Base-by-base conservation (phyloP, 1,140 invertebrate species). In the Globodera ellingtonae region DNA sequence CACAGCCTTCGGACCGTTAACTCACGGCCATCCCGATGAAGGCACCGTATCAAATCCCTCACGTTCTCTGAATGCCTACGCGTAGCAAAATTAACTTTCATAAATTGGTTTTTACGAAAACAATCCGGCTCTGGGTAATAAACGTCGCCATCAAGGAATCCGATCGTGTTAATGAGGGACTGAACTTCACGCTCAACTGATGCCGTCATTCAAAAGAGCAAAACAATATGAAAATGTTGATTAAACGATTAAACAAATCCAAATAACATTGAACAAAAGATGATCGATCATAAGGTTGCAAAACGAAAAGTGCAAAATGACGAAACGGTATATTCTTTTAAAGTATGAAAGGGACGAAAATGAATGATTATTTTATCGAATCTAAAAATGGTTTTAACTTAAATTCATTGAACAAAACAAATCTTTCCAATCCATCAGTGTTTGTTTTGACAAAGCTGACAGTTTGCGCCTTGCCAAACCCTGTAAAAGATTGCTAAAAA, bases 71-170 rank as follows among this genome's bases (percentile, higher is more conserved):
- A 62, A 84, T 66, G 59, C 18, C 46, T 24, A 62, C 65, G n/a
- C n/a, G 46, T 80, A 80, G 10, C 13, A 65, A 50, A 66, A n/a
- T 24, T 21, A 10, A 48, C n/a, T 75, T 18, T 15, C 21, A 10
- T 35, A 15, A 81, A 66, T 8, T 72, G 76, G 35, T 52, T 52
- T 24, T 50, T 44, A 83, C 82, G 83, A 62, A 76, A 83, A 56
- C 82, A 83, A 72, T 83, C 82, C 5, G 82, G 82, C 72, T 83
- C 82, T 67, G 56, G 65, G 56, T 72, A 82, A 65, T 83, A 83
- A 47, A 85, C 84, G 4, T 67, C 80, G 4, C 81, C 74, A 56
- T 83, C 84, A 48, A 83, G 73, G 52, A 81, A 83, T 6, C 82
- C 82, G 6, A 83, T 71, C 21, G 73, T 82, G 7, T 52, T 82